Base-by-base conservation (phyloP, 2,888 invertebrate genomes). In the Catocala nupta region DNA sequence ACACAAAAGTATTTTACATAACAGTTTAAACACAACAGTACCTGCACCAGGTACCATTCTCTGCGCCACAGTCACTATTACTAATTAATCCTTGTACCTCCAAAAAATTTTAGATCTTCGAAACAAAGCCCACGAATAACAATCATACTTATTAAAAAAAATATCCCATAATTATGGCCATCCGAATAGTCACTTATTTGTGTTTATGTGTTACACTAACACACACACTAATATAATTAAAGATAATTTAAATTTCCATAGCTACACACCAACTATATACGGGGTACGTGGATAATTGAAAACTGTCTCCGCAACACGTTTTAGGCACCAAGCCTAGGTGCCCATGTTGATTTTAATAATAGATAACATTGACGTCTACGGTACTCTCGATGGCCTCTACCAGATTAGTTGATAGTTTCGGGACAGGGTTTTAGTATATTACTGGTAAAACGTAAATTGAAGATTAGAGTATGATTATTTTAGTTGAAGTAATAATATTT, bases 261-360 rank as follows among this genome's bases (percentile, higher is more conserved):
- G 25, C 25, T 25, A 68, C 16, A 49, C 25, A 36, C 42, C 12
- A 48, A 49, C 50, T 50, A 16, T 47, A 13, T 47, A 16, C 16
- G 16, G 25, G 13, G 58, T 63, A 70, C 68, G 44, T 75, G 71
- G 81, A 83, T 89, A 89, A 90, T 89, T 90, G 89, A 90, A 90
- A 88, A 86, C 82, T 85, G 86, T 82, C 81, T 81, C 75, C 63
- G 61, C 67, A 65, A 55, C 56, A 63, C 70, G 54, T 75, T 76
- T 77, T 55, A 39, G 63, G 43, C 36, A 54, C 8, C 48, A 50
- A 39, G 55, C 36, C 36, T 62, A 62, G 65, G 48, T 58, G 50
- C 49, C 49, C 25, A 48, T 54, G 61, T 62, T 68, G 76, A 77
- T 77, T 75, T 78, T 77, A 77, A 78, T 77, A 76, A 66, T 69